A percentile compares a stretch with the other conserved stretches of the same genome.
Evolutionary conservation across 2,888 invertebrate genomes (phyloP).

Genomic region (Oligia strigilis): DNA sequence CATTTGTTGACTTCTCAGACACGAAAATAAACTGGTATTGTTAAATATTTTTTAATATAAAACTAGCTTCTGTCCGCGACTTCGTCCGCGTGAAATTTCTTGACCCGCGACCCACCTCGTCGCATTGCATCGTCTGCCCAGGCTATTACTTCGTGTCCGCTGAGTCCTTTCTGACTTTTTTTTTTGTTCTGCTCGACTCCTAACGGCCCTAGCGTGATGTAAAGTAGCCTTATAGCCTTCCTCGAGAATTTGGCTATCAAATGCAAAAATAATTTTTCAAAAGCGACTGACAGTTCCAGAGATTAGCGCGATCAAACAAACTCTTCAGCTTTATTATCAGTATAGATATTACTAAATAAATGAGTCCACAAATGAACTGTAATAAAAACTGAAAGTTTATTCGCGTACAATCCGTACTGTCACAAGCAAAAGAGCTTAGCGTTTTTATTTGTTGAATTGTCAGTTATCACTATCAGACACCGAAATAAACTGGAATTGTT

Average conservation of each 20-base stretch:
- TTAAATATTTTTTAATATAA: neutral
- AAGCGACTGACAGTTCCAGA: neutral
- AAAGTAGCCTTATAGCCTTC: too few species aligned
- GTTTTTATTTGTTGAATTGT: neutral
- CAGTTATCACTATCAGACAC: neutral
- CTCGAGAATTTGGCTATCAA: neutral
- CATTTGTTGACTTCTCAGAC: neutral
- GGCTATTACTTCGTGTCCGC: neutral
- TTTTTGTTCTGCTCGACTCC: neutral
- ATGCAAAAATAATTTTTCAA: neutral
- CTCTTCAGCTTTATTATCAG: neutral
- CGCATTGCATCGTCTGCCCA: neutral
- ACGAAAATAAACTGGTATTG: conserved; percentile 13
- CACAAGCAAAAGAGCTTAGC: conserved; percentile 68
- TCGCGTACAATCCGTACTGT: conserved; percentile 66
- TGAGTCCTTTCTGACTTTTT: neutral
- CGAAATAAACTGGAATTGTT: conserved; percentile 7
- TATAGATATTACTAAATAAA: neutral
- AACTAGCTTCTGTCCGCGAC: neutral
- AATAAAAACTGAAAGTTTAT: conserved; percentile 36
- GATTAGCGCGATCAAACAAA: neutral
- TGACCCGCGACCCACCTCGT: neutral
- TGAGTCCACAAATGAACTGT: conserved; percentile 1
- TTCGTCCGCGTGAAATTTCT: neutral
- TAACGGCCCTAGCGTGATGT: neutral